Evolutionary conservation across 2,113 vertebrate genomes (phyloP).

Genomic region (Platichthys stellatus): DNA sequence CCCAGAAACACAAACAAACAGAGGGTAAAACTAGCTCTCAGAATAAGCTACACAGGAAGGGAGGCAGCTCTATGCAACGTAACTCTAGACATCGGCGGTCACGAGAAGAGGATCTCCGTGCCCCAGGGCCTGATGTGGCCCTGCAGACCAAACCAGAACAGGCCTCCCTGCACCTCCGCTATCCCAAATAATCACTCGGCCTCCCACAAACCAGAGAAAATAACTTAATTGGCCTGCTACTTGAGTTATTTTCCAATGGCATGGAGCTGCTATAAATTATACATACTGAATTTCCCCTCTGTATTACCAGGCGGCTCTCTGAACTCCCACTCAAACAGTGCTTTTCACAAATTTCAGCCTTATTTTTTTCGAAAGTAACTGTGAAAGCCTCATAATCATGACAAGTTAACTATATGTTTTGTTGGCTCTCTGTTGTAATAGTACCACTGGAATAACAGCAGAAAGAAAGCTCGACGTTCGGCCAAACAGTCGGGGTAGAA

Average conservation of each 20-base stretch:
- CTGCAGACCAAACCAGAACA: conserved; percentile 66
- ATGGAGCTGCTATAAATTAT: conserved; percentile 69
- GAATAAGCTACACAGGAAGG: conserved; percentile 58
- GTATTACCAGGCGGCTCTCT: conserved; percentile 36
- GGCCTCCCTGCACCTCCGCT: conserved; percentile 70
- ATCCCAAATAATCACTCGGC: conserved; percentile 76
- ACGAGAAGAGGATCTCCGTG: conserved; percentile 47
- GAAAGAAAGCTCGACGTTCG: conserved; percentile 20
- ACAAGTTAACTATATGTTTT: conserved; percentile 75
- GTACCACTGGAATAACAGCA: conserved; percentile 63
- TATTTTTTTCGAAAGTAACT: conserved; percentile 22
- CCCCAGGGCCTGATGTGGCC: conserved; percentile 36
- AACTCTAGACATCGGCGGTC: conserved; percentile 64
- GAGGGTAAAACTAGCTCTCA: conserved; percentile 29
- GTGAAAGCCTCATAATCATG: conserved; percentile 63
- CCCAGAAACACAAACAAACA: conserved; percentile 72
- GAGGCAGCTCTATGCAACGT: conserved; percentile 35
- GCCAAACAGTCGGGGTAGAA: conserved; percentile 45
- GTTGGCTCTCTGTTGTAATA: conserved; percentile 47
- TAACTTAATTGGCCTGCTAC: conserved; percentile 76
- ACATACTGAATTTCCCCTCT: conserved; percentile 58
- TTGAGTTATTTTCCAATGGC: conserved; percentile 64
- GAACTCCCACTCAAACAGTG: conserved; percentile 57
- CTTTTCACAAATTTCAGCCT: conserved; percentile 45
- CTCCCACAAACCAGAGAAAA: conserved; percentile 77